phyloP scores from a whole-genome alignment of 2,113 vertebrate species.

The Bambusicola thoracicus region DNA sequence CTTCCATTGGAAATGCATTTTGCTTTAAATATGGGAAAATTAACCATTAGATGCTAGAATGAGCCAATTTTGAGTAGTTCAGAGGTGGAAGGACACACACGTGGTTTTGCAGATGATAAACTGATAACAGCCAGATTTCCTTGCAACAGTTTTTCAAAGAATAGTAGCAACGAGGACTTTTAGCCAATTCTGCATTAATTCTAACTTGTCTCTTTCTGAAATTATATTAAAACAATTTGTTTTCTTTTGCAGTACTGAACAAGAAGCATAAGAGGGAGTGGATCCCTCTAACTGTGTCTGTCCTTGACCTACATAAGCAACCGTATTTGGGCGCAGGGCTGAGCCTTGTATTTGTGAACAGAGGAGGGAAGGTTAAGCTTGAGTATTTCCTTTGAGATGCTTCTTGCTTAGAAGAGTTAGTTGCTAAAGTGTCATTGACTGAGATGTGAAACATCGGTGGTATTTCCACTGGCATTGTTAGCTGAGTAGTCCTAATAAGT shows the following conservation, averaged over 20 bases:
- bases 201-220: neutral
- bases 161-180: neutral
- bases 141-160: neutral
- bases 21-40: neutral
- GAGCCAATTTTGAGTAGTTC: neutral
- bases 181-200: conserved; percentile 8
- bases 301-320: conserved; percentile 30
- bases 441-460: neutral
- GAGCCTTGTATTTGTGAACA: neutral
- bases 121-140: neutral
- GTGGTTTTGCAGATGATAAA: neutral
- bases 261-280: neutral
- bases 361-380: neutral
- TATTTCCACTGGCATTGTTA: neutral
- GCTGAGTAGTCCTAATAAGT: conserved; percentile 7
- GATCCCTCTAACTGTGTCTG: neutral
- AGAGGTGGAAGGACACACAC: neutral
- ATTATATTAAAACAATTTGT: neutral
- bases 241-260: neutral
- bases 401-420: conserved; percentile 1
- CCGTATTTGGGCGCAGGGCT: neutral
- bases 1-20: neutral
- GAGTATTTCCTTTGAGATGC: neutral
- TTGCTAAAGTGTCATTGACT: neutral
- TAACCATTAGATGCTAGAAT: neutral